These are phyloP conservation scores for Cyprinodon tularosa DNA, from an alignment of 2,113 vertebrate genomes.

Conservation along the genomic window DNA sequence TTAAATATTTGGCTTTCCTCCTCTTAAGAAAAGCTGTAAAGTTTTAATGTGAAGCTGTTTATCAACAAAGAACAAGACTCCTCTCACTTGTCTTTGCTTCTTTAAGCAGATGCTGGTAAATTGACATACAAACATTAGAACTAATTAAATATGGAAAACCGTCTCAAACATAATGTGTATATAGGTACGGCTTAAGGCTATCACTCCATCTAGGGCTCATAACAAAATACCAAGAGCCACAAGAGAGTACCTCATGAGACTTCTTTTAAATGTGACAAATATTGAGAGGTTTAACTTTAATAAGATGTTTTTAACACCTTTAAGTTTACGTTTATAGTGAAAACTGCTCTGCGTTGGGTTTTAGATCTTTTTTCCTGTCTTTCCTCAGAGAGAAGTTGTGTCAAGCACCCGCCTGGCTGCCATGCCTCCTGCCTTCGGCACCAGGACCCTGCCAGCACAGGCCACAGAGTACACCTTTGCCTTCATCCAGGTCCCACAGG, in stretches of 20 bases:
- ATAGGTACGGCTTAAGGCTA: background rate
- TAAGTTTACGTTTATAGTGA: background rate
- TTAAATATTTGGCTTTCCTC: background rate
- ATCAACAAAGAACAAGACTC: background rate
- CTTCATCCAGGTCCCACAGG: constrained; percentile 91
- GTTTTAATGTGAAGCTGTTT: constrained; percentile 11
- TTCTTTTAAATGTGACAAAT: background rate
- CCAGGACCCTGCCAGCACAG: constrained; percentile 86
- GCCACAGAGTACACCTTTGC: constrained; percentile 91
- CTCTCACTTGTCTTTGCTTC: background rate
- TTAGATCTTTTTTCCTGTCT: constrained; percentile 24
- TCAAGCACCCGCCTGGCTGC: constrained; percentile 84
- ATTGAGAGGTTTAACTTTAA: background rate
- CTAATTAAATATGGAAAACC: background rate
- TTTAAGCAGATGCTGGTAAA: constrained; percentile 19
- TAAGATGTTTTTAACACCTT: background rate
- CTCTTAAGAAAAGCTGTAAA: constrained; percentile 4
- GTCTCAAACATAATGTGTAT: background rate
- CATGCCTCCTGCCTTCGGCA: constrained; percentile 89
- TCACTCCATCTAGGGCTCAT: background rate
- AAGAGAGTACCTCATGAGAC: background rate
- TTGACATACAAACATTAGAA: constrained; percentile 4
- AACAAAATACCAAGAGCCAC: background rate
- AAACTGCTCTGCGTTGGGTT: background rate
- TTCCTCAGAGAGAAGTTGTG: constrained; percentile 87